Base-by-base conservation (phyloP, 2,888 invertebrate genomes). In the Beris morrisii region DNA sequence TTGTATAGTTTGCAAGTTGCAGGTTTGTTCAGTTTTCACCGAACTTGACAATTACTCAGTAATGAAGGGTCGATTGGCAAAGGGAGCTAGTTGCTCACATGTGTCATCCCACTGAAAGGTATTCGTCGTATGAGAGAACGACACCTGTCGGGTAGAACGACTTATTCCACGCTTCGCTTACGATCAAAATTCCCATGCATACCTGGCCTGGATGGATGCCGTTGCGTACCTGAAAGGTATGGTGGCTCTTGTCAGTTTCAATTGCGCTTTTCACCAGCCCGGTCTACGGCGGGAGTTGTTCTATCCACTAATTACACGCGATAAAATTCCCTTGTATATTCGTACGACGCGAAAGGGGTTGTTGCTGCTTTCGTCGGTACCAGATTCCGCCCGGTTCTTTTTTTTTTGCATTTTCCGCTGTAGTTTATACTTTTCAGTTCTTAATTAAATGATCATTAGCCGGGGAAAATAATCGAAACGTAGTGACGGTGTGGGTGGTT, bases 111-210 rank as follows among this genome's bases (percentile, higher is more conserved):
- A 50, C 28, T 5, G 30, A 13, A 28, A 59, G 48, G 7, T 43
- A 48, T n/a, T 5, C 12, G 44, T 11, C 6, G 32, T 31, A 30
- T 54, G 54, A 31, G 13, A 54, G 50, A 32, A 22, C 38, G 52
- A 50, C 61, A 61, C 61, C 61, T 61, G 61, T 44, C 50, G 46
- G 2, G 38, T 38, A 38, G 38, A 9, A 38, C 9, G 38, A 15
- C 38, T 11, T 12, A 38, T 11, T 61, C 12, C 61, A 61, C 50
- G 52, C 50, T 61, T 50, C 13, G 52, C 50, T 61, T 50, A 46
- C 61, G 32, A 50, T 52, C 61, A 38, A 52, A 61, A 61, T 61
- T 61, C 61, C 61, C 61, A 61, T 52, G 52, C 59, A 15, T 38
- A 56, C 15, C 38, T 38, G 43, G 13, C 46, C n/a, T 46, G 43